Percentiles rank a stretch among this genome's conserved stretches.
These are phyloP conservation scores for Opisthograptis luteolata DNA, from an alignment of 2,888 invertebrate genomes.

Conservation along the genomic window DNA sequence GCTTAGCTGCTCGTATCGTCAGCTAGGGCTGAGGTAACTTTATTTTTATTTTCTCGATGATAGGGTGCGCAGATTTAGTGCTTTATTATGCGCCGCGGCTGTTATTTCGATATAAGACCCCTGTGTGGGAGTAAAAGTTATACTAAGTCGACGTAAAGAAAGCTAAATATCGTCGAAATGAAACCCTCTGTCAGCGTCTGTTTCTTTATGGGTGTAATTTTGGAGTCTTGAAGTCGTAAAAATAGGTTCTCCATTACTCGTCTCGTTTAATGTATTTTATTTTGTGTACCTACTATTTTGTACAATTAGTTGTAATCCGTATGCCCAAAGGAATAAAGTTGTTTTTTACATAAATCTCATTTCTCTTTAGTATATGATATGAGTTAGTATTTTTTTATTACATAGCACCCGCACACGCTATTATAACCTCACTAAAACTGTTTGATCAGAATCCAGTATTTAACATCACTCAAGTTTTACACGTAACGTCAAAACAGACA, in stretches of 20 bases:
- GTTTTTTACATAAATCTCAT: too few relatives aligned
- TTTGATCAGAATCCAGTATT: not conserved
- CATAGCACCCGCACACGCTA: too few relatives aligned
- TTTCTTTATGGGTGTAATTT: conserved; percentile 15
- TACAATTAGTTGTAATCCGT: too few relatives aligned
- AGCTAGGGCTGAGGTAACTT: conserved; percentile 48
- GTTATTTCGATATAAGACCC: conserved; percentile 7
- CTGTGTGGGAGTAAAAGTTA: not conserved
- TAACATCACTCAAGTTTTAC: not conserved
- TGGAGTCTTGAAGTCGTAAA: conserved; percentile 6
- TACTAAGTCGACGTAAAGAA: conserved; percentile 1
- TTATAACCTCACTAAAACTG: too few relatives aligned
- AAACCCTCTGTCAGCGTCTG: conserved; percentile 5
- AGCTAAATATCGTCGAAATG: conserved; percentile 12
- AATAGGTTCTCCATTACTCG: not conserved
- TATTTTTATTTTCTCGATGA: conserved; percentile 42
- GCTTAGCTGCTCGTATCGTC: conserved; percentile 54
- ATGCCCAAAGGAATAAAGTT: too few relatives aligned
- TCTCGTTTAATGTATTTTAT: too few relatives aligned
- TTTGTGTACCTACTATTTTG: too few relatives aligned
- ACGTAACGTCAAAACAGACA: not conserved
- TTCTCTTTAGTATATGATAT: too few relatives aligned
- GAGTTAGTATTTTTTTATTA: too few relatives aligned
- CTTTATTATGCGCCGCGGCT: conserved; percentile 33
- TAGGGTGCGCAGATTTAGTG: conserved; percentile 33